Evolutionary conservation across 2,888 invertebrate genomes (phyloP), one percentile per base, ranked within the genome.

Genomic region (Pseudeuparius sepicola): DNA sequence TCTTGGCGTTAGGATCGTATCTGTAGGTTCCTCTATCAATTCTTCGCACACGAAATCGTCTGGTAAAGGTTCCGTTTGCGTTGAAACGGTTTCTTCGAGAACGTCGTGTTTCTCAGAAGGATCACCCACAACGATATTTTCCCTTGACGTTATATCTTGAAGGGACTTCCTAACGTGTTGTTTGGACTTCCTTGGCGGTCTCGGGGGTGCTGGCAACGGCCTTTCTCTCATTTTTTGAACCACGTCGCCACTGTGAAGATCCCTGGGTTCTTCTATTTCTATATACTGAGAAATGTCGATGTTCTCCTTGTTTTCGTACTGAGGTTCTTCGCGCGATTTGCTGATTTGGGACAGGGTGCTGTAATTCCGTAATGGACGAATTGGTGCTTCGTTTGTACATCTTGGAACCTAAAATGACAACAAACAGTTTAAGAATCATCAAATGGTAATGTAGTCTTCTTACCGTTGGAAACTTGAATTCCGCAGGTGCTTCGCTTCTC

Each of bases 131-230:
- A 34, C 36, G 3, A 52, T 53, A 36, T 56, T 53, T 44, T 56
- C 53, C 36, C 53, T 47, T 2, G 52, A 52, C 2, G 59, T 58
- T 27, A 59, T 57, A 24, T 60, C 60, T 32, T 49, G 48, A 43
- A 49, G 36, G 43, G 47, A 41, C 13, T 25, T 34, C 20, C 43
- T 31, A 14, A 24, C 25, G 5, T 32, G 39, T 7, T n/a, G 34
- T 43, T 52, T 51, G 4, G 51, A 41, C 44, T 57, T 60, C 39
- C 87, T 71, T 1, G 86, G 85, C 20, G 88, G 88, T 37, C 87
- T 67, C 2, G 89, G 89, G 1, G 89, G 89, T 3, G 89, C 78
- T 2, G 89, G 89, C 44, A 89, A 60, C 0, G 89, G 89, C 42
- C 89, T 70, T 47, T 79, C 78, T 61, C 84, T 83, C 78, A 89